phyloP scores from a whole-genome alignment of 2,888 invertebrate species.

The Platycheirus rosarum region DNA sequence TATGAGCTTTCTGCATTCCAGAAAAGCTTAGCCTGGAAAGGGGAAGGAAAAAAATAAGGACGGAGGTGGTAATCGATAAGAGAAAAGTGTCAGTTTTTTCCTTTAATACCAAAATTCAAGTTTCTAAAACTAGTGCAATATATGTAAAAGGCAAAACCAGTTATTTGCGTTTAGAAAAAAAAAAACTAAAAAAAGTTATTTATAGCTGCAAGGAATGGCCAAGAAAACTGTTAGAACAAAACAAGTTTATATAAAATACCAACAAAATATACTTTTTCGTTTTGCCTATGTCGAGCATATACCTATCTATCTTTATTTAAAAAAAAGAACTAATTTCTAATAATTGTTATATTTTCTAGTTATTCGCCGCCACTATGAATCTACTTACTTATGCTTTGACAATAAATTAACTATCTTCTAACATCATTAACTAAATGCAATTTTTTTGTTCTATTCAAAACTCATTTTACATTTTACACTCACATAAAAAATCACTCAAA shows the following conservation, averaged over 20 bases:
- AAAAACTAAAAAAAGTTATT: conserved; percentile 15
- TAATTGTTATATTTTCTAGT: conserved; percentile 8
- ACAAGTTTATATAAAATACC: conserved; percentile 25
- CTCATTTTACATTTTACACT: conserved; percentile 1
- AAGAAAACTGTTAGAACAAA: conserved; percentile 81
- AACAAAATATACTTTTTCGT: conserved; percentile 39
- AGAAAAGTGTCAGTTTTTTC: conserved; percentile 51
- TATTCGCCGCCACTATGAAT: conserved; percentile 13
- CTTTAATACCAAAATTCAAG: conserved; percentile 9
- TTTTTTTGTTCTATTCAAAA: neutral
- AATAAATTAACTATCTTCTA: neutral
- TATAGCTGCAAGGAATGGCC: conserved; percentile 77
- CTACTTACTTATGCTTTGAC: neutral
- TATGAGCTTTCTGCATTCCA: conserved; percentile 44
- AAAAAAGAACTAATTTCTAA: too few species aligned
- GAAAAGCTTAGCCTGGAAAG: conserved; percentile 51
- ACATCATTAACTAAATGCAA: neutral
- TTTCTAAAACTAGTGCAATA: conserved; percentile 21
- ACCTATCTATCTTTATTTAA: conserved; percentile 1
- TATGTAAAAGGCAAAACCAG: too few species aligned
- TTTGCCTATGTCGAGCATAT: conserved; percentile 15
- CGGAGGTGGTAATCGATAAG: conserved; percentile 62
- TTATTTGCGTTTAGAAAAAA: too few species aligned
- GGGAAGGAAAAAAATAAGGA: conserved; percentile 26
- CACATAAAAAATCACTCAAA: conserved; percentile 17